Conservation (phyloP, 2,113 vertebrate genomes). For the Bos taurus region DNA sequence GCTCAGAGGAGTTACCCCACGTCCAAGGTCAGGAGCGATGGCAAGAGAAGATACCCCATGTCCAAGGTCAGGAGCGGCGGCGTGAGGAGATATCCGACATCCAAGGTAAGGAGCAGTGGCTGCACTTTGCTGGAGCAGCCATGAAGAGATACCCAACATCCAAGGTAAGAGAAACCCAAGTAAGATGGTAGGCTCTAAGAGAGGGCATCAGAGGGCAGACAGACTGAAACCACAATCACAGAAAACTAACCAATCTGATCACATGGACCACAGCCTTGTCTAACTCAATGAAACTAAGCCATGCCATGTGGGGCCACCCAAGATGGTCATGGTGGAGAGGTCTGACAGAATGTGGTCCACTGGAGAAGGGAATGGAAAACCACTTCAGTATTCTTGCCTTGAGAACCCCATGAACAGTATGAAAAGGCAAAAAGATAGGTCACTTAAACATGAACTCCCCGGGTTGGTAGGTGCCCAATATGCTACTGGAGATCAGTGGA, state of each 20-base stretch:
- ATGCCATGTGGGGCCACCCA: not conserved
- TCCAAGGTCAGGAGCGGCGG: too few relatives aligned
- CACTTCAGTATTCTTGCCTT: not conserved
- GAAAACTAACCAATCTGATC: not conserved
- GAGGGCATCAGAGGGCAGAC: not conserved
- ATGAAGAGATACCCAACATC: not conserved
- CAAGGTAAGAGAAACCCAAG: not conserved
- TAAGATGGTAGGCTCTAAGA: fast-evolving
- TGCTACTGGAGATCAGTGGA: not conserved
- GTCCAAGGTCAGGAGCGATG: not conserved
- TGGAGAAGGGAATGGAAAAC: not conserved
- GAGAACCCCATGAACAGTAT: not conserved
- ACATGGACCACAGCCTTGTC: not conserved
- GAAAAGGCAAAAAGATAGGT: not conserved
- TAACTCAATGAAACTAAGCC: not conserved
- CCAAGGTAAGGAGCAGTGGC: not conserved
- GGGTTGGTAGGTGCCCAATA: not conserved
- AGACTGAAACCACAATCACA: not conserved
- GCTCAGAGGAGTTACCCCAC: not conserved
- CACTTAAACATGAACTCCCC: too few relatives aligned
- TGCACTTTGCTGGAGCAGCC: not conserved
- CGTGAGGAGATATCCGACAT: not conserved
- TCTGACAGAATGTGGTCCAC: not conserved
- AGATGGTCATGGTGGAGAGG: not conserved
- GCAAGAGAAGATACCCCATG: too few relatives aligned